Conservation (phyloP, 2,797 vertebrate genomes). For the Liasis olivaceus region DNA sequence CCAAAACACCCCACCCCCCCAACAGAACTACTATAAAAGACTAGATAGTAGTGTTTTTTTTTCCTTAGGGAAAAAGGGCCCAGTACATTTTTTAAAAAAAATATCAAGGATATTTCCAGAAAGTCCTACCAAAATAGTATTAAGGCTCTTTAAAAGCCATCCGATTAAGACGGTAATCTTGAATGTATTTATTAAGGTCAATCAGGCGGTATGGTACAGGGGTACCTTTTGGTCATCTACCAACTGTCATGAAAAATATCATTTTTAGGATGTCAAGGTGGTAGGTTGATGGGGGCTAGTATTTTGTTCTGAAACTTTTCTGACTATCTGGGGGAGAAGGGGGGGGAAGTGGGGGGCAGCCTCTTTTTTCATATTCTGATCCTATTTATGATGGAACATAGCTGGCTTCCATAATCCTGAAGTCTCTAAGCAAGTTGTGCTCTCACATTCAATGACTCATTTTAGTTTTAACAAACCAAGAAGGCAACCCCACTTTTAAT, state of each 20-base stretch:
- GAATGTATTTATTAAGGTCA: neutral
- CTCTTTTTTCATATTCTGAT: neutral
- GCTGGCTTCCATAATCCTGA: neutral
- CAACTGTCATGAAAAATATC: neutral
- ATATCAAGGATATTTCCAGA: neutral
- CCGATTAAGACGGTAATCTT: neutral
- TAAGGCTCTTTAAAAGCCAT: neutral
- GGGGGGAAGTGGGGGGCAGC: neutral
- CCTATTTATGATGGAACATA: neutral
- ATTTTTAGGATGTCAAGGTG: neutral
- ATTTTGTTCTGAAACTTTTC: neutral
- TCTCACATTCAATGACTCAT: neutral
- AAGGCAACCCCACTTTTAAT: neutral
- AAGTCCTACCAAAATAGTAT: neutral
- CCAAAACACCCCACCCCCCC: neutral
- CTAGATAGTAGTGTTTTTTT: too few species aligned
- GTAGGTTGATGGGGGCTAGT: neutral
- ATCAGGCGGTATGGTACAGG: neutral
- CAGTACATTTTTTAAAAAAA: neutral
- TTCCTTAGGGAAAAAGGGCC: neutral
- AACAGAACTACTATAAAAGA: neutral
- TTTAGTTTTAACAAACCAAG: neutral
- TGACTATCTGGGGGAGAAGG: neutral
- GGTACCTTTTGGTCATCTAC: neutral
- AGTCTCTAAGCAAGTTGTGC: neutral